Percentiles rank a stretch among this genome's conserved stretches.
These are phyloP conservation scores for Paratrypauchen microcephalus DNA, from an alignment of 2,797 vertebrate genomes.

Conservation along the genomic window DNA sequence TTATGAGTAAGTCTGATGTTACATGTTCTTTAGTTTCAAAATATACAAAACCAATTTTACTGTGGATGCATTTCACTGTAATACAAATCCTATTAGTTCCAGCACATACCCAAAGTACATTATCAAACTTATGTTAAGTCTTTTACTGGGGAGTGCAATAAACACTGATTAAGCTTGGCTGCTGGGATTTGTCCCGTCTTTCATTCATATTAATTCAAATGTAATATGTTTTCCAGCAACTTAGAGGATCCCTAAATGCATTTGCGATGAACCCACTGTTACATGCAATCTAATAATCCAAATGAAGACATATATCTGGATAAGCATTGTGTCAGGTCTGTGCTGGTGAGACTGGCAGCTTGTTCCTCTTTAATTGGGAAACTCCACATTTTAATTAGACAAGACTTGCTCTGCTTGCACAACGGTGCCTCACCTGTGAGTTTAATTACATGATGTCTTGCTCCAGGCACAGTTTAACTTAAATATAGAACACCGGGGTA, in stretches of 20 bases:
- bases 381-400: constrained; percentile 46
- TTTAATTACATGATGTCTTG: constrained; percentile 45
- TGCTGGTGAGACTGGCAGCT: constrained; percentile 20
- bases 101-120: neutral
- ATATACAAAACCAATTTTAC: neutral
- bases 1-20: no score
- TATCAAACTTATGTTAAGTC: neutral
- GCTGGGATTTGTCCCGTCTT: neutral
- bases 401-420: constrained; percentile 41
- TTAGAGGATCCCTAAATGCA: constrained; percentile 20
- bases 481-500: constrained; percentile 27
- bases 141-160: neutral
- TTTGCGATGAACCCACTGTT: constrained; percentile 3
- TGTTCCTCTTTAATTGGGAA: constrained; percentile 38
- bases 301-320: constrained; percentile 36
- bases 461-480: constrained; percentile 39
- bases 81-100: neutral
- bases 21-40: no score
- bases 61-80: neutral
- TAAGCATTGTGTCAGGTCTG: constrained; percentile 10
- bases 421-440: constrained; percentile 35
- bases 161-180: neutral
- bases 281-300: constrained; percentile 24
- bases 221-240: constrained; percentile 23
- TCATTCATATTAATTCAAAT: neutral